A percentile compares a stretch with the other conserved stretches of the same genome.
phyloP scores from a whole-genome alignment of 1,140 invertebrate species.

The Sinonovacula constricta region DNA sequence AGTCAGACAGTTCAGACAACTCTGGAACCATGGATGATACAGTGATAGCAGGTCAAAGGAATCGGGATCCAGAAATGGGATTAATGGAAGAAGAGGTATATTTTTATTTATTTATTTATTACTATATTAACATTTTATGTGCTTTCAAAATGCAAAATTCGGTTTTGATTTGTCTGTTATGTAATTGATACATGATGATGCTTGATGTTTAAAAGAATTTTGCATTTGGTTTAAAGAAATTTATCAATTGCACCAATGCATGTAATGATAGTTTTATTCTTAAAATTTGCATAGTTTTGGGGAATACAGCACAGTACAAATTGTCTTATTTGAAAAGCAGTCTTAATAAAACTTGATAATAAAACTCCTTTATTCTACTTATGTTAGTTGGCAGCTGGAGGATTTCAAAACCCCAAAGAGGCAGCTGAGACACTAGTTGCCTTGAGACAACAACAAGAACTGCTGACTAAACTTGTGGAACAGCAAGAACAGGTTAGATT shows the following conservation, averaged over 20 bases:
- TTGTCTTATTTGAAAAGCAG: no score
- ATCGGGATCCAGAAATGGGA: constrained; percentile 48
- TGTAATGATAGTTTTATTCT: background rate
- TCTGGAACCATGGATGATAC: constrained; percentile 63
- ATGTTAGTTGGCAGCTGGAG: constrained; percentile 14
- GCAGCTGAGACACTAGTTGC: constrained; percentile 47
- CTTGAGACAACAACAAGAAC: constrained; percentile 66
- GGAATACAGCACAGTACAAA: no score
- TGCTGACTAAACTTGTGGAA: constrained; percentile 71
- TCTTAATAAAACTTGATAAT: no score
- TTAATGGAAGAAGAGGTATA: constrained; percentile 31
- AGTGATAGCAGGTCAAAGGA: constrained; percentile 43
- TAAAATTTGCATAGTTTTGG: no score
- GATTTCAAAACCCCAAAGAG: constrained; percentile 28
- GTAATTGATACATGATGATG: no score
- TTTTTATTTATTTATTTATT: no score
- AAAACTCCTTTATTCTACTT: no score
- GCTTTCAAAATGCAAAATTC: no score
- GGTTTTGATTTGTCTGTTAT: no score
- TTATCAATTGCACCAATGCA: background rate
- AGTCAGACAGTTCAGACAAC: constrained; percentile 53
- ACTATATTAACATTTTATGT: no score
- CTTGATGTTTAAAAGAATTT: no score
- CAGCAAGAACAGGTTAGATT: constrained; percentile 73
- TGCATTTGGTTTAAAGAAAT: background rate